Percentiles rank a stretch among this genome's conserved stretches.
Evolutionary conservation across 1,140 invertebrate species (phyloP).

Genomic region (Lepidotrigona ventralis): DNA sequence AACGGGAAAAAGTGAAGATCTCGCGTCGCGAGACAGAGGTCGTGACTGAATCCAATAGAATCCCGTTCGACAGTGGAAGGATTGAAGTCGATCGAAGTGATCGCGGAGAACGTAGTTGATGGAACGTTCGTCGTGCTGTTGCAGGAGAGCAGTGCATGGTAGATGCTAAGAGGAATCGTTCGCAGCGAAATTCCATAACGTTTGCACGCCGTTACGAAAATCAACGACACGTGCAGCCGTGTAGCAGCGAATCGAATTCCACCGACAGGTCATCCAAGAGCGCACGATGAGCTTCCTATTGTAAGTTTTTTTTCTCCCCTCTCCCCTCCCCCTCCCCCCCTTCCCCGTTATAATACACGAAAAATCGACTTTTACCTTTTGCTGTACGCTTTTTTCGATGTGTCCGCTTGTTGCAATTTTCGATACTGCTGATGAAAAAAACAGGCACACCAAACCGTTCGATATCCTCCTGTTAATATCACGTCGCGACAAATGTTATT

Average conservation of each 20-base stretch:
- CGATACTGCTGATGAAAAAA: neutral
- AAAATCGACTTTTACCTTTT: constrained; percentile 27
- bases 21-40: constrained; percentile 20
- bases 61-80: constrained; percentile 28
- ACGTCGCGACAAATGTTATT: too few species aligned
- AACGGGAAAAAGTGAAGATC: neutral
- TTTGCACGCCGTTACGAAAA: constrained; percentile 15
- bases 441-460: too few species aligned
- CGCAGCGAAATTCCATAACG: constrained; percentile 19
- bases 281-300: constrained; percentile 72
- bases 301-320: constrained; percentile 55
- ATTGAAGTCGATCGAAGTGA: constrained; percentile 48
- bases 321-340: too few species aligned
- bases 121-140: constrained; percentile 43
- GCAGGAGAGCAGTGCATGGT: constrained; percentile 30
- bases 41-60: constrained; percentile 18
- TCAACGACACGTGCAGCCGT: constrained; percentile 24
- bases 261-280: constrained; percentile 50
- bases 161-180: neutral
- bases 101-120: constrained; percentile 54
- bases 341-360: neutral
- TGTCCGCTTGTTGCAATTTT: neutral
- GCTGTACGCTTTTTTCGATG: neutral
- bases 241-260: constrained; percentile 29
- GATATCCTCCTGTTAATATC: neutral